phyloP scores from a whole-genome alignment of 2,797 vertebrate species.

The Euphonia xanthogaster region DNA sequence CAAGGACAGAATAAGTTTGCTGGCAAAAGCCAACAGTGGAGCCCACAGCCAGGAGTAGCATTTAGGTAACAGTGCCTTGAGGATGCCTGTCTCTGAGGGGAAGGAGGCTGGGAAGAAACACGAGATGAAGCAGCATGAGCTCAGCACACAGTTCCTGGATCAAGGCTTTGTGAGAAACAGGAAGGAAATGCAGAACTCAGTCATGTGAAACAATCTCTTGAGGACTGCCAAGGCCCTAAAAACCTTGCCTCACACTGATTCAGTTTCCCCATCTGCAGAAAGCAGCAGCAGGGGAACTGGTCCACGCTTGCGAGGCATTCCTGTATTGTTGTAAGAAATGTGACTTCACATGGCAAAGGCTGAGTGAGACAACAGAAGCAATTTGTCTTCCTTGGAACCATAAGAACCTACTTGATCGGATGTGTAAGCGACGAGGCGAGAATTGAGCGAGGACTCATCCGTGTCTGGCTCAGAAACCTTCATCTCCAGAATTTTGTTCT shows the following conservation, averaged over 20 bases:
- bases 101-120: background rate
- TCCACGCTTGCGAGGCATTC: background rate
- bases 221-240: background rate
- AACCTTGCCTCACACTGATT: background rate
- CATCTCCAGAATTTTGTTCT: conserved; percentile 88
- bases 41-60: background rate
- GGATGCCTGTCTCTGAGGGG: background rate
- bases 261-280: background rate
- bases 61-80: background rate
- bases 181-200: background rate
- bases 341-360: background rate
- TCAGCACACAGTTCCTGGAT: background rate
- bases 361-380: background rate
- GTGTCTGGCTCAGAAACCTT: conserved; percentile 73
- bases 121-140: background rate
- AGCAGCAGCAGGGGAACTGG: background rate
- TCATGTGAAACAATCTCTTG: background rate
- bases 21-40: background rate
- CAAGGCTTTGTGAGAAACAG: background rate
- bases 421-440: conserved; percentile 87
- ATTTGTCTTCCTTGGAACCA: background rate
- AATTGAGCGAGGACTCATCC: conserved; percentile 87
- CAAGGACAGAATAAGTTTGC: background rate
- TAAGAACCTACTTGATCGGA: conserved; percentile 86
- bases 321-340: background rate